phyloP scores from a whole-genome alignment of 2,113 vertebrate species.

The Micronycteris hirsuta region DNA sequence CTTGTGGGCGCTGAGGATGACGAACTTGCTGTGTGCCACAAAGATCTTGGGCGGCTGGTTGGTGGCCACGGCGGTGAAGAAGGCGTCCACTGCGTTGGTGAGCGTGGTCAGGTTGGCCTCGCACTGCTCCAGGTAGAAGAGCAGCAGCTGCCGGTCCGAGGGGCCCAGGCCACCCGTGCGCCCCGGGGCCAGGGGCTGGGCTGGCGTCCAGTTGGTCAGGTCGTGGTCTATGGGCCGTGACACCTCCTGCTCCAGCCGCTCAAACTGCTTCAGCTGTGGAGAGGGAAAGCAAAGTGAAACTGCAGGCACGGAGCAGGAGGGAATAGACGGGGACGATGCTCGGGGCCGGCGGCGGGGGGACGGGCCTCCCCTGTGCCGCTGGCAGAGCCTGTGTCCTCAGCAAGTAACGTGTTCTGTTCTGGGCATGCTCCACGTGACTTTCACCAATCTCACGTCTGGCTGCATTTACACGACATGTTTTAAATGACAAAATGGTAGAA shows the following conservation, averaged over 20 bases:
- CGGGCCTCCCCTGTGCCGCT: fast-evolving
- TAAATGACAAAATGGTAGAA: not conserved
- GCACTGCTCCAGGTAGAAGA: slow-evolving; percentile 97
- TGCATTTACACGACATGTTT: fast-evolving
- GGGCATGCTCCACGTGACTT: not conserved
- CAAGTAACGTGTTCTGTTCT: not conserved
- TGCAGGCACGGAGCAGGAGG: not conserved
- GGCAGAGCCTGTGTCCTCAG: fast-evolving
- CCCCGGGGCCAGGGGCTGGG: slow-evolving; percentile 80
- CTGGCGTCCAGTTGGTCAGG: slow-evolving; percentile 91
- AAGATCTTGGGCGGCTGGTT: slow-evolving; percentile 98
- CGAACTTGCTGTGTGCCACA: slow-evolving; percentile 97
- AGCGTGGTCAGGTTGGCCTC: slow-evolving; percentile 94
- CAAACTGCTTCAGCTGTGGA: slow-evolving; percentile 94
- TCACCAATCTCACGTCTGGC: not conserved
- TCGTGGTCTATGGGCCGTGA: slow-evolving; percentile 93
- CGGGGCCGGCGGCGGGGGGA: fast-evolving
- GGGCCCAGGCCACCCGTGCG: slow-evolving; percentile 75
- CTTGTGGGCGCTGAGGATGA: slow-evolving; percentile 98
- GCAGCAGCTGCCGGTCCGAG: slow-evolving; percentile 93
- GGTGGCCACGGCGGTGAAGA: slow-evolving; percentile 90
- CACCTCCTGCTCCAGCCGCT: slow-evolving; percentile 95
- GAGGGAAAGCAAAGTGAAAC: not conserved
- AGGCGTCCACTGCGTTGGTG: slow-evolving; percentile 94
- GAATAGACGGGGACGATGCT: fast-evolving